Conservation (phyloP, 2,888 invertebrate species). For the Caenorhabditis sinica region DNA sequence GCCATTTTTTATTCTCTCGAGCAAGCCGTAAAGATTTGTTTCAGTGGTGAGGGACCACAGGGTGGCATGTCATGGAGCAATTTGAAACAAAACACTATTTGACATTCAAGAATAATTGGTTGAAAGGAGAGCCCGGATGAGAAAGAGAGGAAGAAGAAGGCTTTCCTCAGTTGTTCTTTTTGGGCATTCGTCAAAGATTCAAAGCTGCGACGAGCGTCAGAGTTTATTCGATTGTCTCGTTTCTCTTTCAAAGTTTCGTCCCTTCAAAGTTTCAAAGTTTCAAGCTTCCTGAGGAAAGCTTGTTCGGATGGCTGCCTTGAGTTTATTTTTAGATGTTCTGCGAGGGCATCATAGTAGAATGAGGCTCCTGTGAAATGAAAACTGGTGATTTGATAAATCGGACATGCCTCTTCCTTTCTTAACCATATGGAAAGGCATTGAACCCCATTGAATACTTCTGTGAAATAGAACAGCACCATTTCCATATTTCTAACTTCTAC, state of each 20-base stretch:
- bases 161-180: constrained; percentile 3
- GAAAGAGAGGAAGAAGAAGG: background rate
- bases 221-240: constrained; percentile 5
- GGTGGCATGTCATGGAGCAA: constrained; percentile 55
- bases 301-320: too few relatives aligned
- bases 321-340: too few relatives aligned
- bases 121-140: constrained; percentile 23
- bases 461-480: too few relatives aligned
- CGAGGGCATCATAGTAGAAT: too few relatives aligned
- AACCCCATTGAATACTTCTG: too few relatives aligned
- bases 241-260: background rate
- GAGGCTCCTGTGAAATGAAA: too few relatives aligned
- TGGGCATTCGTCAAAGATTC: background rate
- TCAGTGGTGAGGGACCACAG: background rate
- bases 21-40: constrained; percentile 1
- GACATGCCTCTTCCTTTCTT: too few relatives aligned
- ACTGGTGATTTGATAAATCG: too few relatives aligned
- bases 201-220: background rate
- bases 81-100: constrained; percentile 58
- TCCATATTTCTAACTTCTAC: too few relatives aligned
- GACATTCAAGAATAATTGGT: constrained; percentile 55
- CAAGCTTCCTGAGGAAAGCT: background rate
- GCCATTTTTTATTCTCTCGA: constrained; percentile 13
- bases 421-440: too few relatives aligned
- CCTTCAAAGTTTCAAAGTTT: background rate